These are phyloP conservation scores for Laupala kohalensis DNA, from an alignment of 1,140 invertebrate species.

Conservation along the genomic window DNA sequence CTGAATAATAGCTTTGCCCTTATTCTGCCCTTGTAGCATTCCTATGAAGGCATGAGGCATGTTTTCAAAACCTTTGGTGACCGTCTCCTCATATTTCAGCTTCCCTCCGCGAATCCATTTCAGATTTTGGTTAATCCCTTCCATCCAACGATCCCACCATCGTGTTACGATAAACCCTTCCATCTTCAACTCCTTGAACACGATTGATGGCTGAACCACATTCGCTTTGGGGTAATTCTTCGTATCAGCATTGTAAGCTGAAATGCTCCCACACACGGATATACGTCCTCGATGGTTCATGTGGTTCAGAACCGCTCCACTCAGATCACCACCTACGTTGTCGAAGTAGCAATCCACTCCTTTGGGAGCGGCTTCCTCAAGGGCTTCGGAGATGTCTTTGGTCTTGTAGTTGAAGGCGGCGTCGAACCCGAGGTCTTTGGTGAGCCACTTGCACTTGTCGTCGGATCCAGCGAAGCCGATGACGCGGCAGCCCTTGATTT, in stretches of 20 bases:
- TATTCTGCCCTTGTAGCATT: conserved; percentile 43
- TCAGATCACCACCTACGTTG: conserved; percentile 46
- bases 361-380: conserved; percentile 49
- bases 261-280: conserved; percentile 49
- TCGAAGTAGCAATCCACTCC: conserved; percentile 47
- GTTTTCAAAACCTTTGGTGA: conserved; percentile 52
- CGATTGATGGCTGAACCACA: conserved; percentile 26
- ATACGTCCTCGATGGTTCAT: conserved; percentile 48
- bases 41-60: conserved; percentile 49
- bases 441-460: conserved; percentile 54
- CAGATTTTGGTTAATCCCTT: conserved; percentile 41
- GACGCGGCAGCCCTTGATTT: conserved; percentile 50
- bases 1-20: conserved; percentile 39
- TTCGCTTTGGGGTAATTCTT: conserved; percentile 24
- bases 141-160: conserved; percentile 33
- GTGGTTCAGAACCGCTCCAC: conserved; percentile 38
- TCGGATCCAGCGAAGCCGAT: conserved; percentile 58
- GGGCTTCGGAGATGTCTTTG: conserved; percentile 32
- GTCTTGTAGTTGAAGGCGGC: conserved; percentile 58
- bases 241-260: conserved; percentile 37
- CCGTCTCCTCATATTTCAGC: conserved; percentile 46
- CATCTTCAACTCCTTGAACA: conserved; percentile 42
- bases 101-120: conserved; percentile 36
- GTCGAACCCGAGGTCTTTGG: conserved; percentile 50
- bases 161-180: conserved; percentile 42